Evolutionary conservation across 2,888 invertebrate species (phyloP).

Genomic region (Mactromeris polynyma): DNA sequence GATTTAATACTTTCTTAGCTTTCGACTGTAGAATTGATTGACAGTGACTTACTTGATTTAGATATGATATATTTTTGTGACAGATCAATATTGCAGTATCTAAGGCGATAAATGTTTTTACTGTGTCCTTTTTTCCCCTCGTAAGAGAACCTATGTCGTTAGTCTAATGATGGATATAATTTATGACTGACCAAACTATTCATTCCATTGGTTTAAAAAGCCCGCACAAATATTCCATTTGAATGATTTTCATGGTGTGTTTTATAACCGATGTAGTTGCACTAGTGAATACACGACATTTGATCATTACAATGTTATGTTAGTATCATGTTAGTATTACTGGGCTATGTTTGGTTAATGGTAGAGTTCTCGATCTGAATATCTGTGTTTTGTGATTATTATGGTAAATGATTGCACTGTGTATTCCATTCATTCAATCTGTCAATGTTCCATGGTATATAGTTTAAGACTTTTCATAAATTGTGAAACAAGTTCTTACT

Average conservation of each 20-base stretch:
- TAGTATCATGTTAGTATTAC: background rate
- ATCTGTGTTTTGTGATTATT: background rate
- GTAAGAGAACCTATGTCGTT: background rate
- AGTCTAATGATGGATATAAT: background rate
- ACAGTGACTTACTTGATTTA: background rate
- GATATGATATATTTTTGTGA: background rate
- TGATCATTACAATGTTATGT: background rate
- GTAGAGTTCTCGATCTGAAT: background rate
- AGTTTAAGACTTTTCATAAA: too few species aligned
- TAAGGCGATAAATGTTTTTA: too few species aligned
- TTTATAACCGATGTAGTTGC: background rate
- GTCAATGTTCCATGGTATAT: too few species aligned
- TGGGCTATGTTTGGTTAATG: background rate
- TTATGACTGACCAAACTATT: background rate
- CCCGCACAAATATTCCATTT: background rate
- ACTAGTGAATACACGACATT: background rate
- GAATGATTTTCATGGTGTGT: background rate
- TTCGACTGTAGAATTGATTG: background rate
- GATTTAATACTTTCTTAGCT: background rate
- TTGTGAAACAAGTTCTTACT: too few species aligned
- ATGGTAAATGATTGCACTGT: background rate
- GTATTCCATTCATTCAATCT: background rate
- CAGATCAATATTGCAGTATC: background rate
- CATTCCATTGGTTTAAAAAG: background rate
- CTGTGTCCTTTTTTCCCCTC: background rate